phyloP scores from a whole-genome alignment of 2,797 vertebrate genomes.

The Scomberomorus guttatus region DNA sequence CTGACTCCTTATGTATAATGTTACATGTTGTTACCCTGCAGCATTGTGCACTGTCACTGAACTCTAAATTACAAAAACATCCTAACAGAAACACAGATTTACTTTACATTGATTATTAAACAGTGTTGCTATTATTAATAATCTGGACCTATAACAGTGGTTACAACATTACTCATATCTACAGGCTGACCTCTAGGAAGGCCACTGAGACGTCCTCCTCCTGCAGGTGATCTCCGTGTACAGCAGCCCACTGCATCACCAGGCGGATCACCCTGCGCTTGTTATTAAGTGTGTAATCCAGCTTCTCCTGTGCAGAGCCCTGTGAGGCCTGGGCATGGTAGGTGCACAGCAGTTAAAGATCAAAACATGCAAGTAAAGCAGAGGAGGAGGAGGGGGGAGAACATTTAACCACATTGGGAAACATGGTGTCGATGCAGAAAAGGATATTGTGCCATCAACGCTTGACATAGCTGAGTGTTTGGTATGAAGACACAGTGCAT shows the following conservation, averaged over 20 bases:
- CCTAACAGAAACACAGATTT: too few relatives aligned
- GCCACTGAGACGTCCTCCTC: constrained; percentile 91
- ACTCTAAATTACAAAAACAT: neutral
- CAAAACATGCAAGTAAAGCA: neutral
- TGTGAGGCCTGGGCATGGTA: constrained; percentile 96
- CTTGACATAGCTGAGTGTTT: constrained; percentile 93
- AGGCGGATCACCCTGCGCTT: constrained; percentile 94
- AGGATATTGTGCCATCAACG: constrained; percentile 98
- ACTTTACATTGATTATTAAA: neutral
- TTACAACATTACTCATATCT: neutral
- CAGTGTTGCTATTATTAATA: neutral
- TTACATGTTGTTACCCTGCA: too few relatives aligned
- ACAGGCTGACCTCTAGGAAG: constrained; percentile 92
- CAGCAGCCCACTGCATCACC: constrained; percentile 92
- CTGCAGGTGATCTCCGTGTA: constrained; percentile 91
- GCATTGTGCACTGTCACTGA: neutral
- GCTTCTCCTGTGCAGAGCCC: constrained; percentile 95
- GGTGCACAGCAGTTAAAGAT: constrained; percentile 90
- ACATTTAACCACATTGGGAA: neutral
- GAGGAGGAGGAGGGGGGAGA: neutral
- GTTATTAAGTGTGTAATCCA: constrained; percentile 95
- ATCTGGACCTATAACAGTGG: neutral
- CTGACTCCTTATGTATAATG: neutral
- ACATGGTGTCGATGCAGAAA: constrained; percentile 67
- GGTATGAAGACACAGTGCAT: constrained; percentile 98